Percentiles rank a stretch among this genome's conserved stretches.
phyloP scores from a whole-genome alignment of 2,113 vertebrate genomes.

The Falcunculus frontatus region DNA sequence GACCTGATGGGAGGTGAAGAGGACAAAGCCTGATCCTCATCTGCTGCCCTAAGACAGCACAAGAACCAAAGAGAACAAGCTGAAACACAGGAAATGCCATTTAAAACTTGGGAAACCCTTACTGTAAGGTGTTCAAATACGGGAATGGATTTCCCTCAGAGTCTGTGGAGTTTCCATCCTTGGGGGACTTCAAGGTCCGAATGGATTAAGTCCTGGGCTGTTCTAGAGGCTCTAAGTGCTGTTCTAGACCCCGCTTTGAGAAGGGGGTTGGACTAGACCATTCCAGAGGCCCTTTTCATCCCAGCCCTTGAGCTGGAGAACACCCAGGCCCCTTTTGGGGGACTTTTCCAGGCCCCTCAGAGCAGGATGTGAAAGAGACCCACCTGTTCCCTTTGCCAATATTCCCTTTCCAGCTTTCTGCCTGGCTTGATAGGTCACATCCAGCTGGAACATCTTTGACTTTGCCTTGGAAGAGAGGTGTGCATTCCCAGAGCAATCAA shows the following conservation, averaged over 20 bases:
- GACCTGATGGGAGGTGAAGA: no score
- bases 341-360: not conserved
- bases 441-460: not conserved
- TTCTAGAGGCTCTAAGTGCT: not conserved
- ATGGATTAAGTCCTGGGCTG: accelerated
- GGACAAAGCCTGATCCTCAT: not conserved
- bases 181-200: not conserved
- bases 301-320: not conserved
- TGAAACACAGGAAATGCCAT: not conserved
- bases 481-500: not conserved
- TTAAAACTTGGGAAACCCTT: not conserved
- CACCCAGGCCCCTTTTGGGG: accelerated
- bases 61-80: not conserved
- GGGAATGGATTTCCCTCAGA: not conserved
- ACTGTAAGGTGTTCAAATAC: not conserved
- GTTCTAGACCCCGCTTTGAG: not conserved
- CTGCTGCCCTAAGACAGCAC: not conserved
- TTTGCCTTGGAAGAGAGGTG: not conserved
- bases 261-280: accelerated
- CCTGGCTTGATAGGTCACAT: not conserved
- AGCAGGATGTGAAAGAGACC: not conserved
- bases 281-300: not conserved
- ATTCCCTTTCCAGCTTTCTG: not conserved
- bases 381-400: accelerated
- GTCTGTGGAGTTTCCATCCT: accelerated